Base-by-base conservation (phyloP, 2,113 vertebrate species). In the Gymnorhina tibicen region DNA sequence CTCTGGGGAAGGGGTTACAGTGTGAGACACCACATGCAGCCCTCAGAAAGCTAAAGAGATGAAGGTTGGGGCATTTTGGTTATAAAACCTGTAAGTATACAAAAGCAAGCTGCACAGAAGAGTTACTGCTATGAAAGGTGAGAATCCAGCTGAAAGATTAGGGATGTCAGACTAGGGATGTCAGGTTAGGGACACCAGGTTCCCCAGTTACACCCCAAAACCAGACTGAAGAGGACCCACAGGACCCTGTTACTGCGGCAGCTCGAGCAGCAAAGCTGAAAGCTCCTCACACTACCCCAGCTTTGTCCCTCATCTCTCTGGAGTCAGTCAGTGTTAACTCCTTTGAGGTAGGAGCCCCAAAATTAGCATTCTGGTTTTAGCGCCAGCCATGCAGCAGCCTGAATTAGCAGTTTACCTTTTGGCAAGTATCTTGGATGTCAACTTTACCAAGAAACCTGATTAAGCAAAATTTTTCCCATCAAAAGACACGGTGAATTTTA, bases 391-490 rank as follows among this genome's bases (percentile, higher is more conserved):
- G 95, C 95, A 82, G 86, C 81, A 78, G 93, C 59, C 22, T 37
- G 20, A 49, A 68, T 96, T 80, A 97, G 94, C 35, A 24, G 39
- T 42, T 96, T 95, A 92, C 64, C 80, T 80, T 63, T 67, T 39
- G 84, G 69, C 72, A 72, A 77, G 80, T 44, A 59, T 37, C 92
- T 96, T 56, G 72, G 68, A 75, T 70, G 63, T 69, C 69, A 91
- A 44, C 50, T 78, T 94, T 78, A 87, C 41, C 64, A 49, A 94
- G 94, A 78, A 93, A 97, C 91, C 89, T 94, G 92, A 47, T 90
- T 21, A 59, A 60, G 72, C 35, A 74, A 93, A 75, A 87, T 53
- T 49, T 32, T 95, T 74, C 91, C 92, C 16, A 55, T 50, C 91
- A 66, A 42, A 49, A 76, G 93, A 63, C 9, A 74, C 3, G 47